Percentiles rank a stretch among this genome's conserved stretches.
Evolutionary conservation across 2,113 vertebrate genomes (phyloP).

Genomic region (Lophochroa leadbeateri): DNA sequence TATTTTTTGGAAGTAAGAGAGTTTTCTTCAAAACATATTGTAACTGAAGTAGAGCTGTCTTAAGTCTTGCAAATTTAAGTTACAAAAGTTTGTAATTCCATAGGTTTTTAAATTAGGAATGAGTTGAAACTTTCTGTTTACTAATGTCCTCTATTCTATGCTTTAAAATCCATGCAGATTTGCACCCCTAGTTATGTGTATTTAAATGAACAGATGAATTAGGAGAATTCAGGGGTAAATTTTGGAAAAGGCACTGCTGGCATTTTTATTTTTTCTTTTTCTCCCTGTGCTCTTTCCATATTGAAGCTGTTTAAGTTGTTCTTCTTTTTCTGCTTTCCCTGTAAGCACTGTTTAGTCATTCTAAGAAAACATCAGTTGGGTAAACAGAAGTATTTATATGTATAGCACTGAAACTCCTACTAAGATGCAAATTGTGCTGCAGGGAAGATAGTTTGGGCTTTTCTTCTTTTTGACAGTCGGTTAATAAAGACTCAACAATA

Average conservation of each 20-base stretch:
- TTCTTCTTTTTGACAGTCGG: constrained; percentile 77
- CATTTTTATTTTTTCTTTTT: background rate
- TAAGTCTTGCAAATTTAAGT: background rate
- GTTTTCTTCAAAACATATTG: background rate
- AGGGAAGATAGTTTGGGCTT: constrained; percentile 71
- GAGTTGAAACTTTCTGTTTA: background rate
- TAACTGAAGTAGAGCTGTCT: background rate
- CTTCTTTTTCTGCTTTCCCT: constrained; percentile 39
- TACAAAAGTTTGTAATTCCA: background rate
- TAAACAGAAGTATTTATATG: constrained; percentile 68
- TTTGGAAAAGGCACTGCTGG: background rate
- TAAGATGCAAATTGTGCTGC: constrained; percentile 65
- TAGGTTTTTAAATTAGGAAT: background rate
- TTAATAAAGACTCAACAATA: constrained; percentile 86
- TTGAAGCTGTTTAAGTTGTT: background rate
- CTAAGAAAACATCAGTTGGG: constrained; percentile 57
- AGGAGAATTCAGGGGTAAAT: constrained; percentile 27
- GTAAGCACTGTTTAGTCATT: constrained; percentile 39
- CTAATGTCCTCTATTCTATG: background rate
- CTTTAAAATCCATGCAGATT: background rate
- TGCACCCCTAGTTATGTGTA: background rate
- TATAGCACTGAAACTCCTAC: constrained; percentile 53
- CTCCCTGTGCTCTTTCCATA: background rate
- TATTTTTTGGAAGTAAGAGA: background rate
- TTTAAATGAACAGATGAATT: background rate